Base-by-base conservation (phyloP, 2,888 invertebrate genomes). In the Campoplex capitator region DNA sequence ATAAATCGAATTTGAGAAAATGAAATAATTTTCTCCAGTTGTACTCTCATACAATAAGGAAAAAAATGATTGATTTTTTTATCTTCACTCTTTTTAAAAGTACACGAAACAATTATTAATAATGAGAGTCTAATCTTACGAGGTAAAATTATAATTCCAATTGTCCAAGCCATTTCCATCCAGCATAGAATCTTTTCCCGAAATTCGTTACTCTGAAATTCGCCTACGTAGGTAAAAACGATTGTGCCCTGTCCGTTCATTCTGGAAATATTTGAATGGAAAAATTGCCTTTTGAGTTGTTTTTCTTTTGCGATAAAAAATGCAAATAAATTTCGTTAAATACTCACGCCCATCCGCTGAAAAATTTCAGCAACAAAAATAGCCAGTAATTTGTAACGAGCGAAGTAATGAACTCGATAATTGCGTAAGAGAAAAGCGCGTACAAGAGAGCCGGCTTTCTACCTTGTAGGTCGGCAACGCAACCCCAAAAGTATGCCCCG, bases 101-200 rank as follows among this genome's bases (percentile, higher is more conserved):
- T 73, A 28, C n/a, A 48, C 9, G 51, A 3, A 65, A 73, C 8
- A 51, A 16, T 54, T 6, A 6, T 56, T 56, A 23, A 6, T 58
- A 45, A 35, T 9, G 16, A 62, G 71, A 42, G 58, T 56, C 8
- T 28, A 54, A n/a, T 58, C 88, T 95, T 95, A 97, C 97, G 95
- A 92, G 97, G 97, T 81, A 97, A 94, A 87, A 96, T 92, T 88
- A 97, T 97, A 83, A 97, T 96, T 86, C 97, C 97, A 71, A 97
- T 93, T 32, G 97, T 97, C 97, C 97, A 97, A 94, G 97, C 97
- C 94, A 97, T 95, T 95, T 97, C 97, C 97, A 97, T 97, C 97
- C 97, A 97, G 94, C 97, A 97, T 83, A 97, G 95, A 92, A 97
- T 97, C 91, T 96, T 97, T 93, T 97, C 97, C 92, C 97, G 95